These are phyloP conservation scores for Menura novaehollandiae DNA, from an alignment of 2,113 vertebrate genomes.

Conservation along the genomic window DNA sequence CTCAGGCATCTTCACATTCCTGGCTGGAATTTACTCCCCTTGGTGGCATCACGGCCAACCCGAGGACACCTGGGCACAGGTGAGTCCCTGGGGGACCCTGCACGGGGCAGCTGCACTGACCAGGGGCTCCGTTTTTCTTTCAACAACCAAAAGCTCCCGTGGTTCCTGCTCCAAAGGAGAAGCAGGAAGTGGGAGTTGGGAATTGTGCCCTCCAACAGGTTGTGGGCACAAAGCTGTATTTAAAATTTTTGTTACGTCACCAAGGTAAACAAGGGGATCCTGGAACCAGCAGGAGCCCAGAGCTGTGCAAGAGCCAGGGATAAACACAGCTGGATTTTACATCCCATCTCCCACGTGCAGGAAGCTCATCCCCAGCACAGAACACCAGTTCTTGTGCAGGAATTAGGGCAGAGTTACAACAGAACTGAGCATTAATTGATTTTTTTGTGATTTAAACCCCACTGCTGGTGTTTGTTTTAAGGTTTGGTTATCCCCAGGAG, in stretches of 20 bases:
- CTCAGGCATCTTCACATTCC: rapidly evolving
- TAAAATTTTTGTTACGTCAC: rapidly evolving
- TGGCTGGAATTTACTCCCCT: background rate
- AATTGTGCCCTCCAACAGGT: background rate
- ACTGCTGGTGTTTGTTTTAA: background rate
- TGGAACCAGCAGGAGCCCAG: background rate
- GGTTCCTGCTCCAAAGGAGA: background rate
- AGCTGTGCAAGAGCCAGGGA: background rate
- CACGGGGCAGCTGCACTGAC: background rate
- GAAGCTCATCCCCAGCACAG: background rate
- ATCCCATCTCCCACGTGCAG: background rate
- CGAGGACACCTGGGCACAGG: background rate
- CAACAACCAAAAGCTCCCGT: rapidly evolving
- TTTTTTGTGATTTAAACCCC: background rate
- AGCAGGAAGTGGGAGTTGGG: background rate
- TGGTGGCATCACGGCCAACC: too few relatives aligned
- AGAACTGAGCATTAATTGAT: background rate
- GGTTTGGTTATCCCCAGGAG: background rate
- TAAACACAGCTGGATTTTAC: background rate
- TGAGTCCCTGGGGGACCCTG: background rate
- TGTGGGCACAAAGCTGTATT: background rate
- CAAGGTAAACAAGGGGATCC: background rate
- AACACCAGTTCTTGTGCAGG: rapidly evolving
- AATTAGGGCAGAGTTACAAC: rapidly evolving
- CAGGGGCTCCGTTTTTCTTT: background rate